phyloP scores from a whole-genome alignment of 2,888 invertebrate genomes.

The Gastrophysa polygoni region DNA sequence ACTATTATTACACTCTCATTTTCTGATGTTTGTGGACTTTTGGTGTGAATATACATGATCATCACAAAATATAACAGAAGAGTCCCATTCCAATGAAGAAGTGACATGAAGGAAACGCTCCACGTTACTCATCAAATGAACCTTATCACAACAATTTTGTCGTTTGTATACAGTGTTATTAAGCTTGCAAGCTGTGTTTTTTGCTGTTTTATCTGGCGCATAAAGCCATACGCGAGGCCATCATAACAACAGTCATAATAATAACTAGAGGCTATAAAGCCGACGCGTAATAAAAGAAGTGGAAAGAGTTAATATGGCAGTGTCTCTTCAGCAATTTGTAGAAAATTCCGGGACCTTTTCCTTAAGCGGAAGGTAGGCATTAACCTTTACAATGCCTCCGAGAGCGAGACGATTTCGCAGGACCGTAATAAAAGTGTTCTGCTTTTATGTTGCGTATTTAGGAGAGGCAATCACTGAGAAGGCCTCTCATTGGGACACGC shows the following conservation, averaged over 20 bases:
- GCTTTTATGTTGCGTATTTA: constrained; percentile 52
- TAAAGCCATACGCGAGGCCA: constrained; percentile 10
- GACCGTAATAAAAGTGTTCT: constrained; percentile 52
- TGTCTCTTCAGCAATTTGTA: constrained; percentile 53
- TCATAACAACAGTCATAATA: constrained; percentile 29
- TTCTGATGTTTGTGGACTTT: no score
- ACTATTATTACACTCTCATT: no score
- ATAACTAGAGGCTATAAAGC: constrained; percentile 38
- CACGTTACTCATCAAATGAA: no score
- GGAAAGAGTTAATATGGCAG: constrained; percentile 50
- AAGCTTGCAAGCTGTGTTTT: background rate
- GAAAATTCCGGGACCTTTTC: constrained; percentile 40
- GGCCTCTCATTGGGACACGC: constrained; percentile 2
- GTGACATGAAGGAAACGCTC: no score
- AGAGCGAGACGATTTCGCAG: constrained; percentile 51
- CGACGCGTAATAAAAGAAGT: constrained; percentile 26
- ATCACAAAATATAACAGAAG: no score
- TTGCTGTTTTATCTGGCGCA: background rate
- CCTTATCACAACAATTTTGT: background rate
- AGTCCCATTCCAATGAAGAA: no score
- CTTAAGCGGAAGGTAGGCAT: constrained; percentile 43
- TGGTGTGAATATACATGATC: no score
- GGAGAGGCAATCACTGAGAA: constrained; percentile 47
- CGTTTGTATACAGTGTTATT: background rate
- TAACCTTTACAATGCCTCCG: constrained; percentile 46